A percentile compares a stretch with the other conserved stretches of the same genome.
Evolutionary conservation across 2,888 invertebrate genomes (phyloP).

Genomic region (Amorpha juglandis): DNA sequence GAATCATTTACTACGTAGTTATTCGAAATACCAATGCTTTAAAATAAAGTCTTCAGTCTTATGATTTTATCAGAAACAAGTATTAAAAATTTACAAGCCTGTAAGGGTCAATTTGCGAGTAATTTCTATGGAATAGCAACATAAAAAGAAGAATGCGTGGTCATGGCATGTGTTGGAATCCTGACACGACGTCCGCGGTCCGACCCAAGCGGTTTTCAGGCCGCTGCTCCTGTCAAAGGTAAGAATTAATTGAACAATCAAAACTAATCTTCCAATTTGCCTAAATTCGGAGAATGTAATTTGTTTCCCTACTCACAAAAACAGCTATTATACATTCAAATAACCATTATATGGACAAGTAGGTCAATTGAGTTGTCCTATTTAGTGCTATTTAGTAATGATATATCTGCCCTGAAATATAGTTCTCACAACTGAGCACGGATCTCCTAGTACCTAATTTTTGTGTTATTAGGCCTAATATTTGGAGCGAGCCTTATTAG

Average conservation of each 20-base stretch:
- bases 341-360: too few relatives aligned
- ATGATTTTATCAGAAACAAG: too few relatives aligned
- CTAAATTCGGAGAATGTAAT: background rate
- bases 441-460: too few relatives aligned
- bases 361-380: too few relatives aligned
- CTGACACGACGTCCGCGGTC: background rate
- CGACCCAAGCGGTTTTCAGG: slow-evolving; percentile 7
- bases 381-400: too few relatives aligned
- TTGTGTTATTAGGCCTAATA: too few relatives aligned
- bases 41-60: too few relatives aligned
- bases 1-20: too few relatives aligned
- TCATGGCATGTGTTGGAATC: background rate
- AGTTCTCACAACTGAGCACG: too few relatives aligned
- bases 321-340: background rate
- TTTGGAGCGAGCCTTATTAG: too few relatives aligned
- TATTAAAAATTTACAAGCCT: background rate
- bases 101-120: background rate
- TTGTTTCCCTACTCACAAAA: background rate
- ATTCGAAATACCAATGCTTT: too few relatives aligned
- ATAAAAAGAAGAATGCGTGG: background rate
- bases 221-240: slow-evolving; percentile 8
- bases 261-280: background rate
- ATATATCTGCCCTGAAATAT: too few relatives aligned
- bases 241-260: slow-evolving; percentile 3
- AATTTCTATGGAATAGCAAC: background rate